Evolutionary conservation across 2,113 vertebrate genomes (phyloP).

Genomic region (Takifugu flavidus): DNA sequence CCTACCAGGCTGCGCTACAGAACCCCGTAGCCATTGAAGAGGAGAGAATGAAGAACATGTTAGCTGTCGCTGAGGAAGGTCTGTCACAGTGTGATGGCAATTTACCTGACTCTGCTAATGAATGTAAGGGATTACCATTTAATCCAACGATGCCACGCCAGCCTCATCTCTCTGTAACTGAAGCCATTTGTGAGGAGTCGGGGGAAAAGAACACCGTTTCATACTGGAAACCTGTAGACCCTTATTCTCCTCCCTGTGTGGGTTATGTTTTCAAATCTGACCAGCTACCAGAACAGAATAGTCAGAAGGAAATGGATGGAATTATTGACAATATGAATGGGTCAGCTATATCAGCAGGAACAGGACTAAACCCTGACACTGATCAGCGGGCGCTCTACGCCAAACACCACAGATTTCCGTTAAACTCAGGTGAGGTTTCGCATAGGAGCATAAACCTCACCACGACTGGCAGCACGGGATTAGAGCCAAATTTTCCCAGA

Average conservation of each 20-base stretch:
- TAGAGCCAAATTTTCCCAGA: background rate
- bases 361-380: background rate
- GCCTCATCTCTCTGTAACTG: conserved; percentile 10
- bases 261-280: conserved; percentile 20
- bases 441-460: conserved; percentile 3
- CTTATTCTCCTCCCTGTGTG: conserved; percentile 13
- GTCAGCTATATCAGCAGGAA: conserved; percentile 14
- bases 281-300: conserved; percentile 15
- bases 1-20: conserved; percentile 74
- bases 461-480: conserved; percentile 1
- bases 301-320: conserved; percentile 1
- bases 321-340: conserved; percentile 19
- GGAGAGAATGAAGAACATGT: conserved; percentile 33
- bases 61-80: conserved; percentile 71
- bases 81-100: conserved; percentile 17
- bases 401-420: conserved; percentile 12
- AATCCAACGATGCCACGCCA: conserved; percentile 22
- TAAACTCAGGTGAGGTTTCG: conserved; percentile 23
- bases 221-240: conserved; percentile 39
- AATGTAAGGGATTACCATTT: conserved; percentile 17
- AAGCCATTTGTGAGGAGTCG: conserved; percentile 49
- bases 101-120: conserved; percentile 15
- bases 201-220: conserved; percentile 44
- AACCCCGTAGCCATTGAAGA: conserved; percentile 65
- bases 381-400: background rate